A percentile compares a stretch with the other conserved stretches of the same genome.
These are phyloP conservation scores for Columba livia DNA, from an alignment of 2,113 vertebrate species.

Conservation along the genomic window DNA sequence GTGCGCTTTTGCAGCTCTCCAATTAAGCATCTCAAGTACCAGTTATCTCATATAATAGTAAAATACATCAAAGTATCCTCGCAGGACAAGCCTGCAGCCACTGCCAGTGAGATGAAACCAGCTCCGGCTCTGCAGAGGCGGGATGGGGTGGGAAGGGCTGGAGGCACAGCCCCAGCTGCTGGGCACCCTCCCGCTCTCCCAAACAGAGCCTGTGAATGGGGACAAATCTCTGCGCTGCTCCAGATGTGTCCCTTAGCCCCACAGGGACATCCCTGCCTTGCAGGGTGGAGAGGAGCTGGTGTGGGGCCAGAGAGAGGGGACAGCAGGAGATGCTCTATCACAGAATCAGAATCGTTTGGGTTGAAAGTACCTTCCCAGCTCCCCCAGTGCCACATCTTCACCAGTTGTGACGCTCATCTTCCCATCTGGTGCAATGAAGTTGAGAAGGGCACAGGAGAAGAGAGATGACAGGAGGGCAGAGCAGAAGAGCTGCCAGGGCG, in stretches of 20 bases:
- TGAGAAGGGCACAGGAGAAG: not conserved
- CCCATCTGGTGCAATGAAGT: not conserved
- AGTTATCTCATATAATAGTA: not conserved
- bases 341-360: too few species aligned
- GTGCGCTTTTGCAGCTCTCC: not conserved
- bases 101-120: not conserved
- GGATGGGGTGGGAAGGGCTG: not conserved
- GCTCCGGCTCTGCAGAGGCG: accelerated
- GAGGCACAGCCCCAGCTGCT: not conserved
- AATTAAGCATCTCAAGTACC: not conserved
- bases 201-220: not conserved
- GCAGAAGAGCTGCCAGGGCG: too few species aligned
- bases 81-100: not conserved
- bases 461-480: too few species aligned
- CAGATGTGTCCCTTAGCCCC: not conserved
- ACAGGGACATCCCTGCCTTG: accelerated
- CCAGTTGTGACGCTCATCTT: not conserved
- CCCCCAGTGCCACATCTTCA: too few species aligned
- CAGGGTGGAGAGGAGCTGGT: not conserved
- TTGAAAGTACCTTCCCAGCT: too few species aligned
- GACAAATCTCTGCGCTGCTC: not conserved
- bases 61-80: not conserved
- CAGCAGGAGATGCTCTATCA: not conserved
- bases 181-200: not conserved
- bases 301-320: accelerated